Evolutionary conservation across 1,140 invertebrate species (phyloP).

Genomic region (Tenebrio molitor): DNA sequence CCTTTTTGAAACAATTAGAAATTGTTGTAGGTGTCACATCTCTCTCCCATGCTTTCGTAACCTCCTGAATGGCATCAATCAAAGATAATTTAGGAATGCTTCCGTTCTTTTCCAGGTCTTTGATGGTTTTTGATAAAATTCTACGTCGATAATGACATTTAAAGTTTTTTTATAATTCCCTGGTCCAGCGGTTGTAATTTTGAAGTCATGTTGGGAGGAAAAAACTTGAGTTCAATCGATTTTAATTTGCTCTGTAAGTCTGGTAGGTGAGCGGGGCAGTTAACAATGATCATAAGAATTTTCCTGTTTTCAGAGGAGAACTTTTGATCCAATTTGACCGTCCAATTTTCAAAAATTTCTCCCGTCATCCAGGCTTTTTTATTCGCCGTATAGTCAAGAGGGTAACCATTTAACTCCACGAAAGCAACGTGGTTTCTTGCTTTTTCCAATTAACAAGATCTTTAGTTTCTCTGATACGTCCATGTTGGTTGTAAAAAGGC

Average conservation of each 20-base stretch:
- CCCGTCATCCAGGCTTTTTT: slow-evolving; percentile 67
- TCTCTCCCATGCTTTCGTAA: slow-evolving; percentile 44
- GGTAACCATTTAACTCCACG: slow-evolving; percentile 60
- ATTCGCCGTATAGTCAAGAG: slow-evolving; percentile 64
- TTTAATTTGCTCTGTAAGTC: not conserved
- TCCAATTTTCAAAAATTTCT: slow-evolving; percentile 59
- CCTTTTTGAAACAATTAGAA: slow-evolving; percentile 53
- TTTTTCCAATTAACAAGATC: slow-evolving; percentile 60
- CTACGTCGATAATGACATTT: slow-evolving; percentile 51
- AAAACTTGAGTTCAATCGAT: slow-evolving; percentile 3
- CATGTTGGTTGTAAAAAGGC: slow-evolving; percentile 65
- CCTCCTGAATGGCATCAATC: slow-evolving; percentile 46
- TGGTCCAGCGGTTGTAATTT: slow-evolving; percentile 53
- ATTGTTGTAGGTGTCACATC: slow-evolving; percentile 51
- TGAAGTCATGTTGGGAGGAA: slow-evolving; percentile 28
- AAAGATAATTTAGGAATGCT: slow-evolving; percentile 46
- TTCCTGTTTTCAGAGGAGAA: slow-evolving; percentile 63
- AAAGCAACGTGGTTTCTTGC: slow-evolving; percentile 35
- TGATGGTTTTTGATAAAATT: slow-evolving; percentile 53
- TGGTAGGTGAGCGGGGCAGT: slow-evolving; percentile 48
- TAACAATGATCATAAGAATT: slow-evolving; percentile 68
- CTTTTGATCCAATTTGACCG: slow-evolving; percentile 60
- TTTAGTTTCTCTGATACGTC: slow-evolving; percentile 65
- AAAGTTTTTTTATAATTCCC: slow-evolving; percentile 48
- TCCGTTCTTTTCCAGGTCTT: slow-evolving; percentile 47